These are phyloP conservation scores for Volucella zonaria DNA, from an alignment of 2,888 invertebrate species.

Conservation along the genomic window DNA sequence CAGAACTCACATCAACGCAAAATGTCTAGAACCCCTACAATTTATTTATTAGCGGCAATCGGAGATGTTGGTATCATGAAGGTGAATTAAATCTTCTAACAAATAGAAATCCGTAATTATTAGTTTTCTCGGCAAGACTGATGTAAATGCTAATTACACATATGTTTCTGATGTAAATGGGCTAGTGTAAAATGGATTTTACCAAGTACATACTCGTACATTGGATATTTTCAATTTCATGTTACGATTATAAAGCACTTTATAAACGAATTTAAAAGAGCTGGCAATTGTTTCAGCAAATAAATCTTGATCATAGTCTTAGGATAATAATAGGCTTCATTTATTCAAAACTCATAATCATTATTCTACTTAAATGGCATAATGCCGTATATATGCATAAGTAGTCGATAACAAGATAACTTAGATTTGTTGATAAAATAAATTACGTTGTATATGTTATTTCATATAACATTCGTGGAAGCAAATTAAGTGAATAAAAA, in stretches of 20 bases:
- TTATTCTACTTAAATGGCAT: no score
- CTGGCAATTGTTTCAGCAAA: conserved; percentile 74
- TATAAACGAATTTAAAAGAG: conserved; percentile 75
- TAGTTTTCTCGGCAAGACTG: conserved; percentile 82
- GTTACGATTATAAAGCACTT: conserved; percentile 73
- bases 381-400: background rate
- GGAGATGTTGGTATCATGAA: conserved; percentile 83
- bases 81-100: conserved; percentile 78
- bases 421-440: conserved; percentile 43
- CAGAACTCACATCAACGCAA: conserved; percentile 21
- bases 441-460: conserved; percentile 20
- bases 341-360: no score
- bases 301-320: no score
- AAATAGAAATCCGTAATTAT: conserved; percentile 79
- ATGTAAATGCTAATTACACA: no score
- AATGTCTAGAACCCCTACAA: conserved; percentile 82
- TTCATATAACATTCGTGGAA: no score
- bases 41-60: conserved; percentile 83
- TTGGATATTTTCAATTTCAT: no score
- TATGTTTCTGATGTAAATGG: no score
- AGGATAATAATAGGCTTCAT: no score
- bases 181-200: no score
- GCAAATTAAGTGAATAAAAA: no score
- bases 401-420: conserved; percentile 35
- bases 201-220: no score